phyloP scores from a whole-genome alignment of 2,888 invertebrate genomes.

The Noctuana brunneofusca region DNA sequence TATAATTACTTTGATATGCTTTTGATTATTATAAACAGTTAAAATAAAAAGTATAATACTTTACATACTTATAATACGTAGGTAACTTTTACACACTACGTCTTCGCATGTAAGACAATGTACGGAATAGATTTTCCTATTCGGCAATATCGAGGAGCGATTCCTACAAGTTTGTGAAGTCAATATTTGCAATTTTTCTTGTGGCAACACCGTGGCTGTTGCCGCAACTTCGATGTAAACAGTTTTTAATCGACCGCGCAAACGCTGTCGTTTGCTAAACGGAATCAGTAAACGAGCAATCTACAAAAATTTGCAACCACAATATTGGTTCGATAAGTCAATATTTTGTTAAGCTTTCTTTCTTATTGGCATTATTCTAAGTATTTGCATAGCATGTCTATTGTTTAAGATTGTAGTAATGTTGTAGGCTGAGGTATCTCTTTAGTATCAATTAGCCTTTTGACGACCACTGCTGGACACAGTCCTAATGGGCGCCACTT shows the following conservation, averaged over 20 bases:
- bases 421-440: too few species aligned
- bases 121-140: not conserved
- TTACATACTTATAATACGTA: too few species aligned
- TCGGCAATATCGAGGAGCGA: not conserved
- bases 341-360: conserved; percentile 44
- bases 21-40: too few species aligned
- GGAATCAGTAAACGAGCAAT: conserved; percentile 49
- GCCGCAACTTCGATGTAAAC: conserved; percentile 56
- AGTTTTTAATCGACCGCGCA: conserved; percentile 72
- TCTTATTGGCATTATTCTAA: too few species aligned
- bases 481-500: too few species aligned
- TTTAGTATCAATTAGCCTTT: too few species aligned
- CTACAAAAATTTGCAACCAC: conserved; percentile 49
- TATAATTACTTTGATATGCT: too few species aligned
- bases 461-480: too few species aligned
- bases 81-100: too few species aligned
- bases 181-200: conserved; percentile 66
- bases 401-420: too few species aligned
- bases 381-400: too few species aligned
- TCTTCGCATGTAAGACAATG: conserved; percentile 4
- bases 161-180: conserved; percentile 40
- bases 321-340: conserved; percentile 45
- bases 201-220: conserved; percentile 56
- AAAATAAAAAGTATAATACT: too few species aligned
- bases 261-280: conserved; percentile 67